phyloP scores from a whole-genome alignment of 2,113 vertebrate genomes.

The Rhodinocichla rosea region DNA sequence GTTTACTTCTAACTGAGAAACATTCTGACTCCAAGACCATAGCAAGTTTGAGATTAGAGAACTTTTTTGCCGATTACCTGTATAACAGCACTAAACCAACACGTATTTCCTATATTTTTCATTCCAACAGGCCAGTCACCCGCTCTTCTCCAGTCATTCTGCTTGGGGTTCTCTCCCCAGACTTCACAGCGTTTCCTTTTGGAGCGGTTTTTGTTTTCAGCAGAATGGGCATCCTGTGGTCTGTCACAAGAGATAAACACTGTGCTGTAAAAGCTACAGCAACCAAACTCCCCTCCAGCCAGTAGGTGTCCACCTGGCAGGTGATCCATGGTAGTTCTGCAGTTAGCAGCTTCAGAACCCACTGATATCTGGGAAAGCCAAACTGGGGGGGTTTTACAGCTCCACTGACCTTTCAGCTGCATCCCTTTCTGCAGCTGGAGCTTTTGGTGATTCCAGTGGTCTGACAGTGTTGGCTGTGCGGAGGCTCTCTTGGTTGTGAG shows the following conservation, averaged over 20 bases:
- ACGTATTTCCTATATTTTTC: conserved; percentile 94
- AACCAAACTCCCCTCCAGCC: not conserved
- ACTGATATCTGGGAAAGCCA: not conserved
- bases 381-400: fast-evolving
- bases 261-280: not conserved
- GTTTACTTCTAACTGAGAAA: not conserved
- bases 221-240: conserved; percentile 69
- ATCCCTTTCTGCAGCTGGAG: conserved; percentile 73
- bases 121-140: conserved; percentile 92
- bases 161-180: conserved; percentile 82
- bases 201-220: conserved; percentile 80
- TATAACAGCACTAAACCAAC: conserved; percentile 98
- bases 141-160: conserved; percentile 84
- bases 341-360: not conserved
- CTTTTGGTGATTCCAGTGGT: conserved; percentile 76
- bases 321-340: not conserved
- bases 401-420: conserved; percentile 76
- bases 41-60: not conserved
- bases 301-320: not conserved
- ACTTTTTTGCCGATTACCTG: conserved; percentile 75
- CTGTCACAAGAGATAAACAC: conserved; percentile 43
- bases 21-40: not conserved
- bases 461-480: conserved; percentile 71
- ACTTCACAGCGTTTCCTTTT: conserved; percentile 90
- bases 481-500: conserved; percentile 75